These are phyloP conservation scores for Leucopternis melanops DNA, from an alignment of 2,113 vertebrate genomes.

Conservation along the genomic window DNA sequence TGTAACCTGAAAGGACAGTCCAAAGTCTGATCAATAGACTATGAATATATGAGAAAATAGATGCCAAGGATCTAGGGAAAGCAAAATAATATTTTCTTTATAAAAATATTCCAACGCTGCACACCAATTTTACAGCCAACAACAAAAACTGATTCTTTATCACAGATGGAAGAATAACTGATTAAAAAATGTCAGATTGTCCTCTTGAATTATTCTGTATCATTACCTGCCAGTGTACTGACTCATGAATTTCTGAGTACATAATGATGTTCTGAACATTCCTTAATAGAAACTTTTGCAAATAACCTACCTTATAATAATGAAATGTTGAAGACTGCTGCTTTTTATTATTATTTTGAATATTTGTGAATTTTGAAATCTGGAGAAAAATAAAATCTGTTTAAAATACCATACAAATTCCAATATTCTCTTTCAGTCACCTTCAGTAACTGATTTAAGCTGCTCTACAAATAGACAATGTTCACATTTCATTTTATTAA, in stretches of 20 bases:
- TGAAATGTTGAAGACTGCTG: background rate
- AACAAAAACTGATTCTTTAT: background rate
- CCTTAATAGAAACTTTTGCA: background rate
- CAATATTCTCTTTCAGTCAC: background rate
- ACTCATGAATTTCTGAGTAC: background rate
- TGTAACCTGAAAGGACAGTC: background rate
- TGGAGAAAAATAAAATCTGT: background rate
- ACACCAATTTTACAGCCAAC: background rate
- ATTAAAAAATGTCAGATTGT: background rate
- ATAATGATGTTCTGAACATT: background rate
- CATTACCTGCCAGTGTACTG: background rate
- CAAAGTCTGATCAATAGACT: background rate
- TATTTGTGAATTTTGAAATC: background rate
- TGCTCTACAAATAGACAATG: background rate
- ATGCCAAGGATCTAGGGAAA: background rate
- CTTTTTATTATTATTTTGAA: background rate
- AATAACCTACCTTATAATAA: background rate
- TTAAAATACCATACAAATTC: background rate
- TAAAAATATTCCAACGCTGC: background rate
- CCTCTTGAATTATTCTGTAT: background rate
- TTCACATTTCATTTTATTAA: background rate
- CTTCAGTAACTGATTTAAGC: background rate
- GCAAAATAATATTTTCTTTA: background rate
- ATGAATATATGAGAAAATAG: background rate
- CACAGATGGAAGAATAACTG: background rate